These are phyloP conservation scores for Drymodes brunneopygia DNA, from an alignment of 2,113 vertebrate genomes.

Conservation along the genomic window DNA sequence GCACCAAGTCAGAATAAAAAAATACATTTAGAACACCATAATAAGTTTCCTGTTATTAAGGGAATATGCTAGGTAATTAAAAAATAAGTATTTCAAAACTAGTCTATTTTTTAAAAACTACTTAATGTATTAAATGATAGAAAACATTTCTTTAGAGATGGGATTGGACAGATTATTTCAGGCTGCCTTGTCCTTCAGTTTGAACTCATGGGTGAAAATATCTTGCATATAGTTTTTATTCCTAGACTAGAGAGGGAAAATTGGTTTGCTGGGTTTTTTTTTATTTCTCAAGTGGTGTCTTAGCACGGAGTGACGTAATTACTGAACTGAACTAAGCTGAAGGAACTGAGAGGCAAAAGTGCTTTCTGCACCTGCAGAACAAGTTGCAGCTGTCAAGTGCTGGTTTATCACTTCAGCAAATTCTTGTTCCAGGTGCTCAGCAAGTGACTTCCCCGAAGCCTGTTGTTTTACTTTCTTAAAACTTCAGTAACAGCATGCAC, in stretches of 20 bases:
- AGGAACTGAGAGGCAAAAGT: slow-evolving; percentile 41
- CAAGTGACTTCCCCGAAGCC: slow-evolving; percentile 38
- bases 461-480: slow-evolving; percentile 15
- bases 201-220: background rate
- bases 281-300: background rate
- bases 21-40: background rate
- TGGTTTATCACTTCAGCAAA: slow-evolving; percentile 52
- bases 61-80: background rate
- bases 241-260: background rate
- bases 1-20: background rate
- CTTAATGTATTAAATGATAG: background rate
- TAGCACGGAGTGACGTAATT: background rate
- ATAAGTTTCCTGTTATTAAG: background rate
- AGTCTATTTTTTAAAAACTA: background rate
- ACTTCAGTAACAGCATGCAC: background rate
- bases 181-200: background rate
- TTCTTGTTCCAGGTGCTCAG: slow-evolving; percentile 51
- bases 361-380: slow-evolving; percentile 58
- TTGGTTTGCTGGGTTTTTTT: background rate
- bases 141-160: background rate
- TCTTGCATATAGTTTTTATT: background rate
- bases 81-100: background rate
- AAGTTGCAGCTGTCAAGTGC: slow-evolving; percentile 48
- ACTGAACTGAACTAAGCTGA: background rate
- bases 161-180: background rate